These are phyloP conservation scores for Acropora yongei DNA, from an alignment of 64 coral and sea anemone genomes.

Conservation along the genomic window DNA sequence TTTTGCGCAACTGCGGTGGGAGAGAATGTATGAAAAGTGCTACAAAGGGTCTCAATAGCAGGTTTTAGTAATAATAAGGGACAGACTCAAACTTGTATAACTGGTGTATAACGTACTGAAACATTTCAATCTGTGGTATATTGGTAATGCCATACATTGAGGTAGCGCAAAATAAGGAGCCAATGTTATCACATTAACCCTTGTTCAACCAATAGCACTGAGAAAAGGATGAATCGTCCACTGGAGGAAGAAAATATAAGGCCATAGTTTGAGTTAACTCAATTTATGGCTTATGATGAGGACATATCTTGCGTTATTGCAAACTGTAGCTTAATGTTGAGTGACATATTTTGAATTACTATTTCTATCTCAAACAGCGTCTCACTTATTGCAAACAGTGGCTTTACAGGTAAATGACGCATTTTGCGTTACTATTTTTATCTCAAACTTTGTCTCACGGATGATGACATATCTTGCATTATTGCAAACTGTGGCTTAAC, in stretches of 20 bases:
- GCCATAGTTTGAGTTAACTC: background rate
- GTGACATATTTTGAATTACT: background rate
- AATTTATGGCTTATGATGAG: background rate
- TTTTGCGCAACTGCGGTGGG: too few species aligned
- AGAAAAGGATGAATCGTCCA: background rate
- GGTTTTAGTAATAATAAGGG: too few species aligned
- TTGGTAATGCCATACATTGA: conserved; percentile 24
- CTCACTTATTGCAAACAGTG: background rate
- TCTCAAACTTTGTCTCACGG: background rate
- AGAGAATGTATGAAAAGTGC: too few species aligned
- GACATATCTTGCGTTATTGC: conserved; percentile 18
- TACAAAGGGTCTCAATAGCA: too few species aligned
- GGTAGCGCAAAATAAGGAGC: conserved; percentile 9
- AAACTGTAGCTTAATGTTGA: background rate
- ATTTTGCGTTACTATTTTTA: background rate
- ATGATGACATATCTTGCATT: background rate
- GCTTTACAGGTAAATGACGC: background rate
- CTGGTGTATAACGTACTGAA: background rate
- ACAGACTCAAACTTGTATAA: too few species aligned
- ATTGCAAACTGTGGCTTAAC: background rate
- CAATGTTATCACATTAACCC: background rate
- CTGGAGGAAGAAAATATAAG: background rate
- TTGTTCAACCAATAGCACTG: background rate
- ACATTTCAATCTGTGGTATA: conserved; percentile 16
- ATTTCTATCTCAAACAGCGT: background rate